Base-by-base conservation (phyloP, 2,797 vertebrate species). In the Capromys pilorides region DNA sequence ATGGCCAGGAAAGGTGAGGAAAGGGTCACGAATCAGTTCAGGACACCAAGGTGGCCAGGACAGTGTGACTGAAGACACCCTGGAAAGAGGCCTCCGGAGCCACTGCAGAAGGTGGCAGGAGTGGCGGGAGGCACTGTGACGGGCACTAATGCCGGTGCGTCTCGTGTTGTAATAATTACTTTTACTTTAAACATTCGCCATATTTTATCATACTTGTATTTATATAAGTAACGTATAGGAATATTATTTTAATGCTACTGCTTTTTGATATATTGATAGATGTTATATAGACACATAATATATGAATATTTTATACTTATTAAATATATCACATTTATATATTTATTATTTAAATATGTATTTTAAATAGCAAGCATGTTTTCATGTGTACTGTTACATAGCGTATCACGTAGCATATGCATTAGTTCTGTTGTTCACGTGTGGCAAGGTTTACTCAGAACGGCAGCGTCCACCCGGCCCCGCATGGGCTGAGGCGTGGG, bases 371-470 rank as follows among this genome's bases (percentile, higher is more conserved):
- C 54, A 67, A 66, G 71, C 10, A 81, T 22, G 19, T 36, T 81
- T 24, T 59, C 33, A 59, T 36, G 26, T 49, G 14, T 49, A 51
- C 18, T 69, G 41, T 31, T 31, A 41, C 10, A 33, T 75, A 33
- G 13, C 19, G 19, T 33, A 66, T 12, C 41, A 49, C 51, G 10
- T 26, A 88, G 41, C 10, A 36, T 77, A 33, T 41, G 41, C 54
- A 33, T 41, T 22, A 41, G 57, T 78, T 83, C 71, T 61, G 39
- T 13, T 69, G 7, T 33, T 69, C 78, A 59, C 86, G 71, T 81
- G 79, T 83, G 36, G 45, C 41, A 71, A 88, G 82, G 84, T 96
- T 95, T 95, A 95, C 87, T 92, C 41, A 66, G 83, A 77, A 94
- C 66, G 39, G 51, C 64, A 83, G 51, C 33, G 75, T 95, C 93